These are phyloP conservation scores for Syngnathoides biaculeatus DNA, from an alignment of 2,113 vertebrate genomes.

Conservation along the genomic window DNA sequence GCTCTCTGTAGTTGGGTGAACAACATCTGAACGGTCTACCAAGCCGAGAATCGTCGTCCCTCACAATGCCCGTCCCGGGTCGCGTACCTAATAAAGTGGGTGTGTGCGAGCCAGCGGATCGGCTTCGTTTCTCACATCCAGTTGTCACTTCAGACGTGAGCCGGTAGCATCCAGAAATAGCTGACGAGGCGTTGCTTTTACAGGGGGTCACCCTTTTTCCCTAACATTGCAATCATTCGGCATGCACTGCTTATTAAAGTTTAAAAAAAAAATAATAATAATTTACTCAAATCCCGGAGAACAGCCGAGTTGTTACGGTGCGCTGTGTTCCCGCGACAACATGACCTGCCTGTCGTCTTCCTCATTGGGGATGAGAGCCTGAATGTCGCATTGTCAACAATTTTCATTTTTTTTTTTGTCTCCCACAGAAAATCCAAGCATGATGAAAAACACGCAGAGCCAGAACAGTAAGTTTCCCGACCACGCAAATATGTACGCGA, in stretches of 20 bases:
- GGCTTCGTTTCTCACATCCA: conserved; percentile 28
- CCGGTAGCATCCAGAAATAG: conserved; percentile 33
- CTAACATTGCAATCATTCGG: conserved; percentile 45
- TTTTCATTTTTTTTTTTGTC: conserved; percentile 35
- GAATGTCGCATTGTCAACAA: conserved; percentile 25
- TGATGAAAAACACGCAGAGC: conserved; percentile 85
- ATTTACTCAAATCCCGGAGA: conserved; percentile 3
- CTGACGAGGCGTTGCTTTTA: conserved; percentile 23
- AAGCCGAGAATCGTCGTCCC: background rate
- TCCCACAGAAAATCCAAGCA: conserved; percentile 85
- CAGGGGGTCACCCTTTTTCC: conserved; percentile 18
- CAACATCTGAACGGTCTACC: background rate
- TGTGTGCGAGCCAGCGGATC: conserved; percentile 23
- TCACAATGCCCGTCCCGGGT: background rate
- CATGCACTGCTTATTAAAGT: background rate
- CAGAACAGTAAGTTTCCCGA: conserved; percentile 79
- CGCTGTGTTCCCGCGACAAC: conserved; percentile 35
- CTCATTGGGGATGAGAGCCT: conserved; percentile 15
- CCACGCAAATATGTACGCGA: background rate
- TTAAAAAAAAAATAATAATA: background rate
- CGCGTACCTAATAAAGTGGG: background rate
- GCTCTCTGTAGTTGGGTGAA: no score
- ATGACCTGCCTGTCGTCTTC: conserved; percentile 34
- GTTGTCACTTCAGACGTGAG: conserved; percentile 14
- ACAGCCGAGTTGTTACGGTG: conserved; percentile 26